phyloP scores from a whole-genome alignment of 1,140 invertebrate genomes.

The Cydia pomonella region DNA sequence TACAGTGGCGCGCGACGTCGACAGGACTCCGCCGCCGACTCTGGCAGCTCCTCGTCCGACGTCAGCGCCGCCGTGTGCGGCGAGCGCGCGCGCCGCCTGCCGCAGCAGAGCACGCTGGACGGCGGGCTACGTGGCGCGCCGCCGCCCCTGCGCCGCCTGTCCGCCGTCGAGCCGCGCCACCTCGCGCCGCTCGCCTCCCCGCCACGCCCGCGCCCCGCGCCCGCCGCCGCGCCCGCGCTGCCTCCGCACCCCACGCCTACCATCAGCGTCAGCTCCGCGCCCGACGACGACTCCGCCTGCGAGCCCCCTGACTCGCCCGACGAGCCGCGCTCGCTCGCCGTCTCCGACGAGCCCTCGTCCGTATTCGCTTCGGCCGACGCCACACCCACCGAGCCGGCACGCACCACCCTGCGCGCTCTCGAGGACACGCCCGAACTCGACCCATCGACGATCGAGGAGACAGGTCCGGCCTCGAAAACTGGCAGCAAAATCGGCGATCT shows the following conservation, averaged over 20 bases:
- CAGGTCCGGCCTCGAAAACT: constrained; percentile 47
- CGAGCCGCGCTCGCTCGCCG: constrained; percentile 57
- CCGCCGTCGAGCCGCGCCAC: constrained; percentile 76
- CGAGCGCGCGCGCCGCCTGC: constrained; percentile 81
- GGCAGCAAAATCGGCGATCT: constrained; percentile 48
- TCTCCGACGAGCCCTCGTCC: constrained; percentile 66
- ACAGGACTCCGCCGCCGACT: constrained; percentile 75
- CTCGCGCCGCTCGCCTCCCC: constrained; percentile 69
- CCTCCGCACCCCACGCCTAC: constrained; percentile 81
- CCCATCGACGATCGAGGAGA: constrained; percentile 57
- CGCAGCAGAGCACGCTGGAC: constrained; percentile 83
- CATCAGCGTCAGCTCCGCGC: constrained; percentile 87
- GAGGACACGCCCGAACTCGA: constrained; percentile 56
- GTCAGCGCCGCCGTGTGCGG: constrained; percentile 83
- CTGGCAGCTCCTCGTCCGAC: constrained; percentile 86
- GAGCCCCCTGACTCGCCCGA: constrained; percentile 57
- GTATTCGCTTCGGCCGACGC: constrained; percentile 67
- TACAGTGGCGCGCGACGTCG: constrained; percentile 57
- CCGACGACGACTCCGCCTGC: constrained; percentile 81
- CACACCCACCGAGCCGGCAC: constrained; percentile 57
- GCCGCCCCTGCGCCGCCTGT: constrained; percentile 74
- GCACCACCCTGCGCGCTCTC: constrained; percentile 39
- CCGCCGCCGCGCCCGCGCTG: constrained; percentile 46
- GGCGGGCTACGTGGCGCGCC: constrained; percentile 75
- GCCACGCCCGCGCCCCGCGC: constrained; percentile 49